These are phyloP conservation scores for Apaloderma vittatum DNA, from an alignment of 2,113 vertebrate genomes.

Conservation along the genomic window DNA sequence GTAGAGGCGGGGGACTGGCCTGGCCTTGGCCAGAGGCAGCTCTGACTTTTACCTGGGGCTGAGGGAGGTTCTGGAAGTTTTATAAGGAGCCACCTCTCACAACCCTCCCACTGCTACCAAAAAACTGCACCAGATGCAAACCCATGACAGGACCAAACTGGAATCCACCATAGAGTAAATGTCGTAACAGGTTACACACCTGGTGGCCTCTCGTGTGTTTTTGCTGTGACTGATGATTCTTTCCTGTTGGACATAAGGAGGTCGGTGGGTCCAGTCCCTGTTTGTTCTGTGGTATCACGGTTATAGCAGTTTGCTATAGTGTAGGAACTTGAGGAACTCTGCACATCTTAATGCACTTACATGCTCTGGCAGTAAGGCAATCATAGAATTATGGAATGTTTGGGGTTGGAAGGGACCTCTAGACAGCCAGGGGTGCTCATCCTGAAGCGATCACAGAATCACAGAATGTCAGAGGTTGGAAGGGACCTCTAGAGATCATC, in stretches of 20 bases:
- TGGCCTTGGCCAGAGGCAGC: too few relatives aligned
- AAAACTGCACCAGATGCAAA: too few relatives aligned
- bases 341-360: neutral
- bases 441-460: neutral
- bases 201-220: neutral
- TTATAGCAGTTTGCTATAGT: neutral
- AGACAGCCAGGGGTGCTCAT: too few relatives aligned
- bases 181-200: neutral
- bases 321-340: neutral
- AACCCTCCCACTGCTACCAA: too few relatives aligned
- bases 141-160: neutral
- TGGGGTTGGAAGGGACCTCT: too few relatives aligned
- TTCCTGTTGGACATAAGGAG: neutral
- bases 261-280: fast-evolving
- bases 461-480: too few relatives aligned
- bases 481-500: too few relatives aligned
- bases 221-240: neutral
- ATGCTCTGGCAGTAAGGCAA: neutral
- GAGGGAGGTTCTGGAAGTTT: too few relatives aligned
- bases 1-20: too few relatives aligned
- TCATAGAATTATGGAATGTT: too few relatives aligned
- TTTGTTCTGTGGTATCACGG: neutral
- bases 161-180: fast-evolving
- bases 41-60: too few relatives aligned
- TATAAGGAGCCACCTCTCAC: too few relatives aligned